A percentile compares a stretch with the other conserved stretches of the same genome.
phyloP scores from a whole-genome alignment of 2,113 vertebrate species.

The Brevimyrus niger region DNA sequence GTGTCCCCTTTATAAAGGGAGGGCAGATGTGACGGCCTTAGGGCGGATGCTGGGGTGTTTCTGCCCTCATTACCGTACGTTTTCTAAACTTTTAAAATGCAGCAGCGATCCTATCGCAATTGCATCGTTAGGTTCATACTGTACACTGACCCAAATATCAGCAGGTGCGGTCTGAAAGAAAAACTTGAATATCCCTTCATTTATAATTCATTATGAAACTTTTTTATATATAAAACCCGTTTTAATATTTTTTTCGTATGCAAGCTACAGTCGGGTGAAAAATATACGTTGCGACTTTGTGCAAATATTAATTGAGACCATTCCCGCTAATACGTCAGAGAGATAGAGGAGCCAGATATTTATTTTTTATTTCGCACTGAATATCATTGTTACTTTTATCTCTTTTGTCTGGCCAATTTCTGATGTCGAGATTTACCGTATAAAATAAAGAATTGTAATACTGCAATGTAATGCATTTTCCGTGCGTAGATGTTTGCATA shows the following conservation, averaged over 20 bases:
- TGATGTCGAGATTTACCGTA: slow-evolving; percentile 21
- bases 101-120: slow-evolving; percentile 5
- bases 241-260: neutral
- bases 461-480: neutral
- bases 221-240: neutral
- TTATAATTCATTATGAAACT: neutral
- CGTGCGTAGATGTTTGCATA: neutral
- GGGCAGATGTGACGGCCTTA: slow-evolving; percentile 14
- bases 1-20: neutral
- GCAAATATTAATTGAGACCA: slow-evolving; percentile 32
- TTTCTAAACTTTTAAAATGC: slow-evolving; percentile 22
- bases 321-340: slow-evolving; percentile 30
- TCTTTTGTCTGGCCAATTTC: slow-evolving; percentile 21
- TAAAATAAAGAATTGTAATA: slow-evolving; percentile 23
- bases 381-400: slow-evolving; percentile 23
- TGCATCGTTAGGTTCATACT: neutral
- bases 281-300: neutral
- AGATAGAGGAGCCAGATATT: neutral
- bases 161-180: neutral
- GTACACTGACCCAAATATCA: neutral
- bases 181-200: slow-evolving; percentile 7
- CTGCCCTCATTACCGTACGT: slow-evolving; percentile 9
- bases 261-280: neutral
- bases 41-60: slow-evolving; percentile 21
- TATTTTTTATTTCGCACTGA: slow-evolving; percentile 14